phyloP scores from a whole-genome alignment of 2,888 invertebrate species.

The Euproctis similis region DNA sequence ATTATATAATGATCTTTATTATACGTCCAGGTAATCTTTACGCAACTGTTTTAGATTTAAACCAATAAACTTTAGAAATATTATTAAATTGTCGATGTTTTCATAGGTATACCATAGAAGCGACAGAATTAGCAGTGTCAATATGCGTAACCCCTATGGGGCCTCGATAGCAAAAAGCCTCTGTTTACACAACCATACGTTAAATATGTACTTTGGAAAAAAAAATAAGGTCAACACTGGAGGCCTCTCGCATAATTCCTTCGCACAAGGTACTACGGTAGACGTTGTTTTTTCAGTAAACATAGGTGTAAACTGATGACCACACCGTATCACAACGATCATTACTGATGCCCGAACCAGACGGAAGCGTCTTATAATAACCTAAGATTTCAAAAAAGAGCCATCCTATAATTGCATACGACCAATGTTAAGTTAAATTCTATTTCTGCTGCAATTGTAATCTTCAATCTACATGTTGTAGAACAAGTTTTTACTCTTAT shows the following conservation, averaged over 20 bases:
- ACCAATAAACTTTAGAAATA: no score
- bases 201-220: conserved; percentile 42
- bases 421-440: no score
- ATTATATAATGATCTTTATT: no score
- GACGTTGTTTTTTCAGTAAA: conserved; percentile 60
- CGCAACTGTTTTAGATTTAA: no score
- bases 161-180: conserved; percentile 63
- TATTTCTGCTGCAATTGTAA: conserved; percentile 36
- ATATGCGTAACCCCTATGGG: conserved; percentile 56
- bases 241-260: conserved; percentile 57
- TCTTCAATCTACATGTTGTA: conserved; percentile 33
- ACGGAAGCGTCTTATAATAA: conserved; percentile 39
- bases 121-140: conserved; percentile 52
- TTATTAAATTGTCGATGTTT: no score
- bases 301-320: no score
- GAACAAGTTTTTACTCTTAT: conserved; percentile 30
- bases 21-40: no score
- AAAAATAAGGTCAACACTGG: conserved; percentile 53
- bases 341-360: no score
- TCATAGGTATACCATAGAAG: conserved; percentile 29
- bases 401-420: no score
- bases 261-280: conserved; percentile 54
- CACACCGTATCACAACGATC: no score
- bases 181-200: conserved; percentile 44
- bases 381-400: conserved; percentile 7